A percentile compares a stretch with the other conserved stretches of the same genome.
Conservation (phyloP, 2,113 vertebrate genomes). For the Petroica traversi region DNA sequence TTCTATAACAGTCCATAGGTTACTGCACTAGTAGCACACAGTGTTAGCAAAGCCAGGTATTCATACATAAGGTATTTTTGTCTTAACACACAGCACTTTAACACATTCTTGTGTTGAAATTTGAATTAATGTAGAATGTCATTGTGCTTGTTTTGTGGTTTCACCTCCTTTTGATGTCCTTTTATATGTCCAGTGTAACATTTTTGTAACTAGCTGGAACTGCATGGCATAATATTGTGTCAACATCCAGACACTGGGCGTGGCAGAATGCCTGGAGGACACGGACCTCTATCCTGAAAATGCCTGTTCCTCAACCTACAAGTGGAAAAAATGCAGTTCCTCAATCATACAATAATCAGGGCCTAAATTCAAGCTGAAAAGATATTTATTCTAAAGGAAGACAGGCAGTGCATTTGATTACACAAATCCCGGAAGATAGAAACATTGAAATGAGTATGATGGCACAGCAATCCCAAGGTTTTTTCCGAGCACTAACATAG, state of each 20-base stretch:
- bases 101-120: background rate
- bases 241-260: background rate
- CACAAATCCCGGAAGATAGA: background rate
- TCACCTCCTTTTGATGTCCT: background rate
- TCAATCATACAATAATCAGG: background rate
- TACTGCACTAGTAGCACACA: background rate
- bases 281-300: background rate
- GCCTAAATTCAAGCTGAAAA: background rate
- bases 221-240: background rate
- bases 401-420: background rate
- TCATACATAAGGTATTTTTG: background rate
- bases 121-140: background rate
- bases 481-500: background rate
- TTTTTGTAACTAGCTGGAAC: background rate
- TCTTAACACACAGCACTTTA: background rate
- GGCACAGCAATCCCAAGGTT: background rate
- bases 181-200: background rate
- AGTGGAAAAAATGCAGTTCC: background rate
- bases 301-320: background rate
- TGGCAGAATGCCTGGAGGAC: background rate
- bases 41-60: background rate
- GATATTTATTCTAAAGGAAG: background rate
- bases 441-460: background rate
- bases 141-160: background rate
- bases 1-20: background rate